phyloP scores from a whole-genome alignment of 2,888 invertebrate genomes.

The Melikaiella ostensackeni region DNA sequence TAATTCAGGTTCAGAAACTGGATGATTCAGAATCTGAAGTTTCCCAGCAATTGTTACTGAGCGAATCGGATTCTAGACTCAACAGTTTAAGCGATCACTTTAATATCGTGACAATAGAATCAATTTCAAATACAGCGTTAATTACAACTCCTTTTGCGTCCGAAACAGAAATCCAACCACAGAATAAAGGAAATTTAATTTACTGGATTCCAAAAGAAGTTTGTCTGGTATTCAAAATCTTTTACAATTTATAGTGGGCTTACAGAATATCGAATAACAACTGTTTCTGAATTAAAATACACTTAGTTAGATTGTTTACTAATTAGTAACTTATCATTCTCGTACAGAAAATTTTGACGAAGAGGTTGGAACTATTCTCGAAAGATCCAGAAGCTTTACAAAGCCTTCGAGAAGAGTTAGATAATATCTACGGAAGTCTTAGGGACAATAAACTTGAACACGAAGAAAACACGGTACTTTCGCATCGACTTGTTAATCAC shows the following conservation, averaged over 20 bases:
- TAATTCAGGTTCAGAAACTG: neutral
- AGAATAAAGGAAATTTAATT: neutral
- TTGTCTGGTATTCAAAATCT: neutral
- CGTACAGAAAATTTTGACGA: neutral
- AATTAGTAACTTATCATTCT: neutral
- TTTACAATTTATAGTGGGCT: neutral
- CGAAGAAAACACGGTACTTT: conserved; percentile 52
- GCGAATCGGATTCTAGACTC: neutral
- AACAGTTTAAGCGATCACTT: neutral
- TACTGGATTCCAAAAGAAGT: conserved; percentile 17
- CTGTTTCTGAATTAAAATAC: no score
- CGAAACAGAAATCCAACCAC: neutral
- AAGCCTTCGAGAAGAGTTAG: conserved; percentile 56
- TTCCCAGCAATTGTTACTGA: neutral
- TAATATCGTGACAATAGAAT: neutral
- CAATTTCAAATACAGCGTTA: neutral
- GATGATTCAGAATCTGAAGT: neutral
- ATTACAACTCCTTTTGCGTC: neutral
- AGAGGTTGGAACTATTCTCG: neutral
- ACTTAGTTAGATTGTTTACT: neutral
- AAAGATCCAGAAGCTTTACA: conserved; percentile 2
- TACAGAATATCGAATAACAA: neutral
- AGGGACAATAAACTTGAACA: conserved; percentile 51
- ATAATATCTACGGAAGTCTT: conserved; percentile 54
- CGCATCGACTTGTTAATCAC: conserved; percentile 65